Base-by-base conservation (phyloP, 2,113 vertebrate genomes). In the Rhea pennata region DNA sequence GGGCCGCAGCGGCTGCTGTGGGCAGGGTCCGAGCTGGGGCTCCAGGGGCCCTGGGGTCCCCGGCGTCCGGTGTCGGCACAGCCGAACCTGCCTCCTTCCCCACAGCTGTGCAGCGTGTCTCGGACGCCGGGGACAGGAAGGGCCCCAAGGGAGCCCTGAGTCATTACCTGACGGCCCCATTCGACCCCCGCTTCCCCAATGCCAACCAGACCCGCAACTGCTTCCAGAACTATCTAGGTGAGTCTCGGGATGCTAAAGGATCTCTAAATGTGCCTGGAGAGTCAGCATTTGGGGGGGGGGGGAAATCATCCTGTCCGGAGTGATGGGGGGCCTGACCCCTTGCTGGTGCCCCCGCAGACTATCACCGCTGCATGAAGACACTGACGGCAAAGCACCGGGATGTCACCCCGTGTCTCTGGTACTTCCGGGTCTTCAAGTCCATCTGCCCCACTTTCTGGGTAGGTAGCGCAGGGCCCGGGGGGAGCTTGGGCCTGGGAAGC, bases 191-290 rank as follows among this genome's bases (percentile, higher is more conserved):
- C 4, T 99, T 99, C 92, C 98, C 98, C n/a, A 98, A 98, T 96
- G 97, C 97, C 40, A 99, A 99, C 96, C 98, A 99, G 97, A 98
- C 98, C 66, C 96, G 98, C 82, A 98, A 99, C 98, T 99, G 98
- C 90, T 99, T 88, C 92, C 98, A 98, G 96, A 99, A 99, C 93
- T 99, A 98, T 74, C 72, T 98, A 80, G 98, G 98, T 99, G 84
- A 50, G 88, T 70, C 23, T 50, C 24, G 24, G 69, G 12, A 23
- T 23, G 11, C 51, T 23, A 22, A 12, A n/a, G 40, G 40, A 3
- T 21, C 17, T 29, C 15, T 17, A 9, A 20, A 17, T 51, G n/a
- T 6, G 62, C n/a, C 40, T 13, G 36, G 51, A 17, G 33, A 16
- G 36, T 27, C 39, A 31, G 71, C 39, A 39, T 17, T 40, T 9